Conservation (phyloP, 2,888 invertebrate species). For the Craniophora ligustri region DNA sequence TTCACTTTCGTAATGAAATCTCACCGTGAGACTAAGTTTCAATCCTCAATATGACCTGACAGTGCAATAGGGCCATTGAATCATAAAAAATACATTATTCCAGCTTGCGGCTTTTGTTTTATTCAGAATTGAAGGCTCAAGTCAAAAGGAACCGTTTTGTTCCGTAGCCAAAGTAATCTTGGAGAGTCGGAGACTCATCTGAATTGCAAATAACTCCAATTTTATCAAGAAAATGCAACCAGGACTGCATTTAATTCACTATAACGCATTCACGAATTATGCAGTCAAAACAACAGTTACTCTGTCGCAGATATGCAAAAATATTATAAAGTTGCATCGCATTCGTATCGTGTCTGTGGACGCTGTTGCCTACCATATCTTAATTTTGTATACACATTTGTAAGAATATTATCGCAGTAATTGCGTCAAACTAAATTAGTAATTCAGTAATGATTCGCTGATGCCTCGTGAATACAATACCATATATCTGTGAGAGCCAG, state of each 20-base stretch:
- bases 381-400: conserved; percentile 22
- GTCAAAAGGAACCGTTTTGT: conserved; percentile 71
- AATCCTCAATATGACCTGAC: background rate
- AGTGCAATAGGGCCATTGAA: conserved; percentile 21
- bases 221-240: conserved; percentile 81
- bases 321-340: conserved; percentile 30
- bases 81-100: conserved; percentile 48
- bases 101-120: conserved; percentile 46
- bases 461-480: no score
- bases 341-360: conserved; percentile 30
- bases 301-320: conserved; percentile 51
- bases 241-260: conserved; percentile 72
- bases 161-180: conserved; percentile 70
- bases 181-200: conserved; percentile 68
- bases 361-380: conserved; percentile 18
- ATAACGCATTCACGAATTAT: conserved; percentile 72
- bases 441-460: no score
- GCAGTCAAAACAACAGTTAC: conserved; percentile 54
- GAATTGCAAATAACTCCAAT: conserved; percentile 82
- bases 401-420: conserved; percentile 11
- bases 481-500: no score
- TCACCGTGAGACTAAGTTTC: background rate
- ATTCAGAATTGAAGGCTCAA: conserved; percentile 64
- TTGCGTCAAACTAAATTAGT: background rate
- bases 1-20: background rate